Conservation (phyloP, 2,888 invertebrate genomes). For the Mythimna ferrago region DNA sequence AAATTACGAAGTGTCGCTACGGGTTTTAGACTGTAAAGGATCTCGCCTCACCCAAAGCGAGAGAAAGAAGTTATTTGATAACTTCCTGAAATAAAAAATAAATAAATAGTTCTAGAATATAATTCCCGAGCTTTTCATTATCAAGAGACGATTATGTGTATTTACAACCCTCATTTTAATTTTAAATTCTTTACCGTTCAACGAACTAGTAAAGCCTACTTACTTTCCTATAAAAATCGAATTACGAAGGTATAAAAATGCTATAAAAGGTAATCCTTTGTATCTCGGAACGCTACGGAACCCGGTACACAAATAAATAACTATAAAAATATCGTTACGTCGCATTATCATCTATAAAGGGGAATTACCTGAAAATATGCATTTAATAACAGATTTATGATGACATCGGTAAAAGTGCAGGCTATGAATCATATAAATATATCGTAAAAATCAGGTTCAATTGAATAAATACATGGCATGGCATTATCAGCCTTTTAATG, state of each 20-base stretch:
- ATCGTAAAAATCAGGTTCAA: background rate
- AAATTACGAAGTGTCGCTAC: too few relatives aligned
- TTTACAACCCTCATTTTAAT: too few relatives aligned
- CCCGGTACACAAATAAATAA: slow-evolving; percentile 49
- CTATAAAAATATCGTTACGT: slow-evolving; percentile 40
- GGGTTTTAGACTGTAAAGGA: too few relatives aligned
- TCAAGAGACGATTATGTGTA: too few relatives aligned
- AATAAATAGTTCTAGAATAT: background rate
- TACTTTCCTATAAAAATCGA: slow-evolving; percentile 32
- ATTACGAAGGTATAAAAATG: slow-evolving; percentile 34
- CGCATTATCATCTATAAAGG: slow-evolving; percentile 47
- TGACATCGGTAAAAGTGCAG: slow-evolving; percentile 5
- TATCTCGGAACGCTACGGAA: slow-evolving; percentile 9
- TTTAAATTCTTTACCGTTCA: slow-evolving; percentile 13
- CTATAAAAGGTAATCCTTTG: slow-evolving; percentile 41
- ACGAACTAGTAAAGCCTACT: slow-evolving; percentile 15
- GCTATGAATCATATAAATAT: slow-evolving; percentile 11
- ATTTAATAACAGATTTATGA: slow-evolving; percentile 46
- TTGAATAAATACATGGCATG: too few relatives aligned
- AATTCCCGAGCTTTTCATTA: too few relatives aligned
- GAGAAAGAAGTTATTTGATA: background rate
- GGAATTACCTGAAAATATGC: slow-evolving; percentile 46
- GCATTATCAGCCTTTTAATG: too few relatives aligned
- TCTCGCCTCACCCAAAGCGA: too few relatives aligned
- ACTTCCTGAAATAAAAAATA: background rate